Base-by-base conservation (phyloP, 2,888 invertebrate species). In the Nezara viridula region DNA sequence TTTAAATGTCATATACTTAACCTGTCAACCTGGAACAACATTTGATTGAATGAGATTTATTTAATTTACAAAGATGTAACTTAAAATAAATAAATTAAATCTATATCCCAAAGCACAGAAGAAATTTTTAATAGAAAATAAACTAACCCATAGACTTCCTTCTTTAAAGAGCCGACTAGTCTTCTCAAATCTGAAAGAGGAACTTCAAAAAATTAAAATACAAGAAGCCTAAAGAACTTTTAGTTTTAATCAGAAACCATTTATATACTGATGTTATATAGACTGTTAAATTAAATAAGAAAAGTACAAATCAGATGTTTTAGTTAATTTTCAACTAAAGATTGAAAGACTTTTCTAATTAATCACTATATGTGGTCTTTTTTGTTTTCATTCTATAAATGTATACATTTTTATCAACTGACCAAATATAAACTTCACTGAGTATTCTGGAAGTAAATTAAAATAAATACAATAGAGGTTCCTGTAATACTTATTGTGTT, bases 151-250 rank as follows among this genome's bases (percentile, higher is more conserved):
- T 44, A 44, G 44, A 44, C 10, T 16, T n/a, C 4, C n/a, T 60
- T 27, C n/a, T 60, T 60, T 9, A 55, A 55, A 60, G 27, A 27
- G 27, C 27, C 2, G 27, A 37, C 55, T 81, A 10, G 44, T 7
- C 10, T 88, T 77, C 24, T 81, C n/a, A 81, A 88, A 85, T 85
- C 55, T 88, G 81, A 88, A 88, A 88, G 21, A 77, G 40, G 7
- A 50, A 50, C 27, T 52, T 9, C 6, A 37, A 37, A 73, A 73
- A 37, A 60, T 27, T 60, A 73, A 73, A 73, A 73, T 73, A 32
- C 6, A 73, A 37, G 37, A 37, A 73, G 27, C 14, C 27, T n/a
- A 55, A n/a, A 55, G 7, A 16, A 32, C 24, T n/a, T 60, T 60
- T 60, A 16, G 16, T 73, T 60, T 21, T 37, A 7, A 73, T 73